Evolutionary conservation across 2,888 invertebrate genomes (phyloP).

Genomic region (Adela reaumurella): DNA sequence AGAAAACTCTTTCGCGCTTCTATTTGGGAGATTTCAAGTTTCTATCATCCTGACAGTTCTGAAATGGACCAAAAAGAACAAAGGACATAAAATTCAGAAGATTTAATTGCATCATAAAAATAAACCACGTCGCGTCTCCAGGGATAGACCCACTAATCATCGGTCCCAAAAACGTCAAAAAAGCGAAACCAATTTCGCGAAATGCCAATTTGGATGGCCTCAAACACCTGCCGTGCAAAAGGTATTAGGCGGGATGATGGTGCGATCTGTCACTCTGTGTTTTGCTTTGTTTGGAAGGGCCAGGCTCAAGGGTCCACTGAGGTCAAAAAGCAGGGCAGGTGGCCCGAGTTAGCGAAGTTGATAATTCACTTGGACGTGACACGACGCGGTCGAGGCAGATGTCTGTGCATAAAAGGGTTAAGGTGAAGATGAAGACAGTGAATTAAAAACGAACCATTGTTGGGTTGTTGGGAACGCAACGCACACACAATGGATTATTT

Average conservation of each 20-base stretch:
- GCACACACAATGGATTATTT: no score
- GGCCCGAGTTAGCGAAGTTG: background rate
- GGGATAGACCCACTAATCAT: no score
- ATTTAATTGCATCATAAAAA: no score
- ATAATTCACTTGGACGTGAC: background rate
- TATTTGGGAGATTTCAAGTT: no score
- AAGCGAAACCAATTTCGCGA: background rate
- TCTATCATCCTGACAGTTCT: no score
- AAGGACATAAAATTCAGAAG: no score
- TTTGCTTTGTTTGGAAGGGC: background rate
- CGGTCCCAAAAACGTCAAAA: background rate
- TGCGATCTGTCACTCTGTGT: background rate
- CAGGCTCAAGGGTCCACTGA: background rate
- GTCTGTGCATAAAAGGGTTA: background rate
- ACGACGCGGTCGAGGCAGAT: background rate
- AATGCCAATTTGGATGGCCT: background rate
- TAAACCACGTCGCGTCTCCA: no score
- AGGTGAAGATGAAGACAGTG: no score
- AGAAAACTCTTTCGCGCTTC: no score
- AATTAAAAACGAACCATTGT: no score
- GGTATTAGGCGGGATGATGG: background rate
- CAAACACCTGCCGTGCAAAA: background rate
- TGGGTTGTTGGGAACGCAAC: no score
- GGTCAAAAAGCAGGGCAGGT: background rate
- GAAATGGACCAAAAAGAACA: no score